These are phyloP conservation scores for Drosophila ficusphila DNA, from an alignment of 1,140 invertebrate genomes.

Conservation along the genomic window DNA sequence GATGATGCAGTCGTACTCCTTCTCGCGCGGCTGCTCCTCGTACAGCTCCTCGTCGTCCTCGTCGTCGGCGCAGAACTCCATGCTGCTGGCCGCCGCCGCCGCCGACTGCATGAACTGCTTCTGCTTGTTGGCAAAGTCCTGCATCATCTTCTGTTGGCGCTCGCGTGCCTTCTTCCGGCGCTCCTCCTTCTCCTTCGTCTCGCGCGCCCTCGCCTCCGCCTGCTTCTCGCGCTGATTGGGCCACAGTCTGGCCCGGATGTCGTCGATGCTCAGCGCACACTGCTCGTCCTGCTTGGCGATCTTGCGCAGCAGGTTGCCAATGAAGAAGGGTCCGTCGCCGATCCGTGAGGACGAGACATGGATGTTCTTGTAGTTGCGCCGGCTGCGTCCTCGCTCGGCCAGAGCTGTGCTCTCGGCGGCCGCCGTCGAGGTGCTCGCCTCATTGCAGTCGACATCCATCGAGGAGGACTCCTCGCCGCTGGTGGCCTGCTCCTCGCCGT, in stretches of 20 bases:
- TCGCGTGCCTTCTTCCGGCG: slow-evolving; percentile 93
- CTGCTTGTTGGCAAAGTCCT: slow-evolving; percentile 95
- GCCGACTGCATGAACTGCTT: slow-evolving; percentile 95
- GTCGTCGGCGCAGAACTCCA: slow-evolving; percentile 84
- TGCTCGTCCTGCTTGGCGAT: slow-evolving; percentile 89
- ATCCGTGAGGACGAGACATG: slow-evolving; percentile 86
- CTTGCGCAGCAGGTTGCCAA: slow-evolving; percentile 90
- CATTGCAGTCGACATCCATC: slow-evolving; percentile 82
- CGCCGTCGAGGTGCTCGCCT: slow-evolving; percentile 65
- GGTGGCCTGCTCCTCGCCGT: slow-evolving; percentile 57
- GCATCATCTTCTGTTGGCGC: slow-evolving; percentile 95
- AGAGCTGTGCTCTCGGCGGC: slow-evolving; percentile 49
- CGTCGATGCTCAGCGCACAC: slow-evolving; percentile 88
- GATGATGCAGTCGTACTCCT: slow-evolving; percentile 97
- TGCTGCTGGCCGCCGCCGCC: slow-evolving; percentile 88
- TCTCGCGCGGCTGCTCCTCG: slow-evolving; percentile 86
- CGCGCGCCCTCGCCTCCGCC: slow-evolving; percentile 89
- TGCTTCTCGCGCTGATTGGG: slow-evolving; percentile 91
- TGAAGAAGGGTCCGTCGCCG: slow-evolving; percentile 95
- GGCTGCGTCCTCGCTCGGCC: slow-evolving; percentile 33
- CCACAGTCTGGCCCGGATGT: slow-evolving; percentile 90
- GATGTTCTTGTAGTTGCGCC: slow-evolving; percentile 59
- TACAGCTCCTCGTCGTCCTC: slow-evolving; percentile 88
- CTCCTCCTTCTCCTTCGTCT: slow-evolving; percentile 91
- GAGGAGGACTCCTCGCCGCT: slow-evolving; percentile 26